Conservation (phyloP, 2,888 invertebrate species). For the Dermolepida albohirtum region DNA sequence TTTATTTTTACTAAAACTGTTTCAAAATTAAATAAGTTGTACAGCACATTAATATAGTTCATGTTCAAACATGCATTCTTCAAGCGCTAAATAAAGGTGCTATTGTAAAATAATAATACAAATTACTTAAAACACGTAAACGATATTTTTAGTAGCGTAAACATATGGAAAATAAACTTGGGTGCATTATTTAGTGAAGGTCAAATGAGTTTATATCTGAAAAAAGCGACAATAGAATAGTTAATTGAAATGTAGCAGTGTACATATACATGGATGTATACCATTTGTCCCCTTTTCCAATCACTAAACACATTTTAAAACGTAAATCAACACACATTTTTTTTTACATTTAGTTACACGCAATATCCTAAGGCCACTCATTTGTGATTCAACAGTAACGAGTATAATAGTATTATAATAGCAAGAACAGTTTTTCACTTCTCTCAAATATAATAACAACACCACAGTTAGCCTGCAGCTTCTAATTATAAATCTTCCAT, state of each 20-base stretch:
- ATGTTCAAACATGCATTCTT: too few relatives aligned
- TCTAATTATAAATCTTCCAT: too few relatives aligned
- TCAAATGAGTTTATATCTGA: not conserved
- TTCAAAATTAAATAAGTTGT: too few relatives aligned
- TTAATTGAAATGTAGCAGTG: conserved; percentile 21
- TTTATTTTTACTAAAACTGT: too few relatives aligned
- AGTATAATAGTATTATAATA: conserved; percentile 1
- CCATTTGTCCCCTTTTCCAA: conserved; percentile 13
- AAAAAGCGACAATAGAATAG: conserved; percentile 5
- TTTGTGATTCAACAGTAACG: not conserved
- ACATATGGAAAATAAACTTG: too few relatives aligned
- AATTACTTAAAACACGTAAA: not conserved
- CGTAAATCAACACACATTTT: conserved; percentile 11
- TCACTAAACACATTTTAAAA: conserved; percentile 11
- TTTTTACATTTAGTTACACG: conserved; percentile 5
- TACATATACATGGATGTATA: not conserved
- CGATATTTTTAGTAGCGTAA: too few relatives aligned
- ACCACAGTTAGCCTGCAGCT: too few relatives aligned
- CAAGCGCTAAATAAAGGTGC: not conserved
- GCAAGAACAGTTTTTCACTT: too few relatives aligned
- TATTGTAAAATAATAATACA: not conserved
- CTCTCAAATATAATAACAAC: too few relatives aligned
- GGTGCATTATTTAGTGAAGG: too few relatives aligned
- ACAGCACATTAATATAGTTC: too few relatives aligned
- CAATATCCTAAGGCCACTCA: conserved; percentile 4